phyloP scores from a whole-genome alignment of 92 coral and sea anemone genomes.

The Porites rus region DNA sequence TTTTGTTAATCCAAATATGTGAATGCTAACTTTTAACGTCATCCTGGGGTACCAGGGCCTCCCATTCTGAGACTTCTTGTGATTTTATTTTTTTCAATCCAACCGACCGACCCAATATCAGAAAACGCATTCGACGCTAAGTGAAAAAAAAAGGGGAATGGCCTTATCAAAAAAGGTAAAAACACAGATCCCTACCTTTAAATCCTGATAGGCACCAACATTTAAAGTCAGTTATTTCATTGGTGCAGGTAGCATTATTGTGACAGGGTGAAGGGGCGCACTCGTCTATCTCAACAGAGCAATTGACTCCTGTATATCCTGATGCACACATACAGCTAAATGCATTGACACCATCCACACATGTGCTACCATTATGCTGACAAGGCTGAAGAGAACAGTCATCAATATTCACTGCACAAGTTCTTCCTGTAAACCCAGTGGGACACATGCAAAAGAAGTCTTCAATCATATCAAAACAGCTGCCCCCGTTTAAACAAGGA shows the following conservation, averaged over 20 bases:
- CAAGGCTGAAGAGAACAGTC: constrained; percentile 77
- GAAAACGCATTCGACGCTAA: too few relatives aligned
- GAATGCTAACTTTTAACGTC: too few relatives aligned
- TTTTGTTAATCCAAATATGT: too few relatives aligned
- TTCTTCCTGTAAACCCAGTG: constrained; percentile 79
- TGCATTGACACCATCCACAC: constrained; percentile 68
- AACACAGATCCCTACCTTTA: constrained; percentile 59
- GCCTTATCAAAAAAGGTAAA: not conserved
- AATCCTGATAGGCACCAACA: constrained; percentile 74
- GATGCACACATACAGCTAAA: constrained; percentile 71
- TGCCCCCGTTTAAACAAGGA: constrained; percentile 82
- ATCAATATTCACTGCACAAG: constrained; percentile 82
- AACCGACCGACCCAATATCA: too few relatives aligned
- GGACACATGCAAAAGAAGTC: constrained; percentile 75
- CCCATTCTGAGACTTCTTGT: too few relatives aligned
- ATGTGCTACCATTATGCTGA: constrained; percentile 72
- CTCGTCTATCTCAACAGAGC: constrained; percentile 79
- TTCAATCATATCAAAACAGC: constrained; percentile 74
- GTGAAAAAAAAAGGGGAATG: too few relatives aligned
- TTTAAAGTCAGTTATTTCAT: constrained; percentile 60
- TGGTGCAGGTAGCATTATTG: constrained; percentile 72
- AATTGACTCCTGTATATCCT: constrained; percentile 82
- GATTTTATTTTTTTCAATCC: too few relatives aligned
- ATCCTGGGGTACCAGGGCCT: too few relatives aligned
- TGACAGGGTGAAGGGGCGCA: constrained; percentile 68